phyloP scores from a whole-genome alignment of 2,113 vertebrate species.

The Salminus brasiliensis region DNA sequence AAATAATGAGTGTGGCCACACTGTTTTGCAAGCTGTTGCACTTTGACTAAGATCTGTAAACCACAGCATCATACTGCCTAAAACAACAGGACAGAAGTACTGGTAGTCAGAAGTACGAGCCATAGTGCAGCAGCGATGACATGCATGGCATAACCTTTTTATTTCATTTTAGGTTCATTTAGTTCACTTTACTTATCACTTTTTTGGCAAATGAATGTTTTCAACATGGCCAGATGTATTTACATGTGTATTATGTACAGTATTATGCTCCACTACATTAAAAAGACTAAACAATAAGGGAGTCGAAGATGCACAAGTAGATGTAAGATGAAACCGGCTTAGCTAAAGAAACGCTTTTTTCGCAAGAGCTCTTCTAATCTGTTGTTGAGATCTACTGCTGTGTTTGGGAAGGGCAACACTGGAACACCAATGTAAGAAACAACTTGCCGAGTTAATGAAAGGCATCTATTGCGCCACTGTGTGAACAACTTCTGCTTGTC shows the following conservation, averaged over 20 bases:
- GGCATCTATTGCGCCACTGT: background rate
- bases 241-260: too few relatives aligned
- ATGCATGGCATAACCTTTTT: too few relatives aligned
- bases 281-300: too few relatives aligned
- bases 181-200: too few relatives aligned
- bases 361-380: background rate
- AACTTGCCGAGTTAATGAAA: background rate
- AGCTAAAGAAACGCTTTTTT: background rate
- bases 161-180: too few relatives aligned
- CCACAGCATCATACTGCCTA: too few relatives aligned
- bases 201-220: too few relatives aligned
- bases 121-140: too few relatives aligned
- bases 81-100: too few relatives aligned
- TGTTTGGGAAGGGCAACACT: background rate
- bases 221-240: background rate
- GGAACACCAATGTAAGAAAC: background rate
- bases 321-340: background rate
- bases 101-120: too few relatives aligned
- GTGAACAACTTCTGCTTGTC: slow-evolving; percentile 4
- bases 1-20: background rate
- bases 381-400: background rate
- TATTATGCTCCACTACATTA: too few relatives aligned
- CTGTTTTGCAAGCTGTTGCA: background rate
- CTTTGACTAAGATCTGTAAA: background rate
- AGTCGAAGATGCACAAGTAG: too few relatives aligned